Conservation (phyloP, 2,113 vertebrate species). For the Embiotoca jacksoni region DNA sequence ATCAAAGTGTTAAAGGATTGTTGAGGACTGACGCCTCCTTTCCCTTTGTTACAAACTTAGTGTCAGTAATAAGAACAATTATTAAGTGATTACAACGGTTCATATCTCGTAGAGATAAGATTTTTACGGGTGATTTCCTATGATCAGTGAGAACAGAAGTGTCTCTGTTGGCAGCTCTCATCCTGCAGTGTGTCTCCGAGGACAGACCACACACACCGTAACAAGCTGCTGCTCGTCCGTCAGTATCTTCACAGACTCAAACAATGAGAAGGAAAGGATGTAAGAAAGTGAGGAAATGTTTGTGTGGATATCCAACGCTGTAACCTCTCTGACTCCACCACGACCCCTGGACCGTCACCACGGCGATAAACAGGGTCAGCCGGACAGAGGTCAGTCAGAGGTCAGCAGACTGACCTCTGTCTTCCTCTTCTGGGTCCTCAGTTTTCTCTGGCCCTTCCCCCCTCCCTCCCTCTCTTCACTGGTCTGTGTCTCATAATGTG, state of each 20-base stretch:
- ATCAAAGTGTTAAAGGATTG: too few relatives aligned
- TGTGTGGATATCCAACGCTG: background rate
- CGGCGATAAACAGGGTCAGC: constrained; percentile 23
- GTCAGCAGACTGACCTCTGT: constrained; percentile 49
- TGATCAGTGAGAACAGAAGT: too few relatives aligned
- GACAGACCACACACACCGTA: constrained; percentile 38
- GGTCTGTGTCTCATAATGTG: background rate
- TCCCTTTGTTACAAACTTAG: too few relatives aligned
- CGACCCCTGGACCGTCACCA: constrained; percentile 27
- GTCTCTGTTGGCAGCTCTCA: constrained; percentile 7
- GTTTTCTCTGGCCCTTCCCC: background rate
- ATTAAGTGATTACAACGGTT: too few relatives aligned
- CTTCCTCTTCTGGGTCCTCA: background rate
- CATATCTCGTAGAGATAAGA: too few relatives aligned
- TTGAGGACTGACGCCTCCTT: too few relatives aligned
- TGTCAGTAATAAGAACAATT: too few relatives aligned
- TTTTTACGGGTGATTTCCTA: too few relatives aligned
- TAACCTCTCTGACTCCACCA: constrained; percentile 30
- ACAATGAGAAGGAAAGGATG: constrained; percentile 52
- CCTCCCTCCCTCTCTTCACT: background rate
- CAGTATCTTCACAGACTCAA: constrained; percentile 30
- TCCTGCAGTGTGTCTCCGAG: constrained; percentile 40
- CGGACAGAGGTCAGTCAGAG: constrained; percentile 43
- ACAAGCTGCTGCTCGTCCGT: constrained; percentile 33
- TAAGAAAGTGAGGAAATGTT: constrained; percentile 21